Base-by-base conservation (phyloP, 2,888 invertebrate species). In the Synanthedon myopaeformis region DNA sequence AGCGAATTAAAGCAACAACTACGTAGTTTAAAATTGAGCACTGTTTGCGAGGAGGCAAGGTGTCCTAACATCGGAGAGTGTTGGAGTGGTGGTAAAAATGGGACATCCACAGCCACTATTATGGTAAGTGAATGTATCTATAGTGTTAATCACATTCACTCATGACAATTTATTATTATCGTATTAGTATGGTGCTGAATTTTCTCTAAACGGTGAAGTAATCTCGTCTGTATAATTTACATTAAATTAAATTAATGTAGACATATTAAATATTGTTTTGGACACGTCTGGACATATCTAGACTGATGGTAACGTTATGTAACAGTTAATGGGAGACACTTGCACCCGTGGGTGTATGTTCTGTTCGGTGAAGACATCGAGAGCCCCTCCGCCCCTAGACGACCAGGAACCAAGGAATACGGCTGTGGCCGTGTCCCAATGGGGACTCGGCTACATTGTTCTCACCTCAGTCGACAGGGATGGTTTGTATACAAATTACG, bases 31-130 rank as follows among this genome's bases (percentile, higher is more conserved):
- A 97, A 97, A 65, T 87, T 99, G 41, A 94, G 96, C 63, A 99
- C 99, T 0, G 98, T 98, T 1, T 99, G 99, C 76, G 98, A 99
- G 73, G 98, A 99, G 79, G 99, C 98, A 0, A 89, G 96, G 56
- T 99, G 99, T 87, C 99, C 98, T 0, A 99, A 99, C 79, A 98
- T 99, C 59, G 98, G 99, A 11, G 98, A 99, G 84, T 99, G 99
- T 79, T 98, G 98, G 98, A 97, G 97, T 53, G 97, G 97, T 0
- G 97, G 97, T 12, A 93, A 95, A 69, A 91, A 96, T 85, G 95
- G 95, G 41, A 96, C 96, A 14, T 96, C 99, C n/a, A 99, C 99
- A 19, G 99, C 99, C 3, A 99, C 99, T 51, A 99, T 99, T 53
- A 99, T 99, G 99, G 96, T 96, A 81, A 17, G 17, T 45, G 2